Base-by-base conservation (phyloP, 2,888 invertebrate species). In the Brenthis hecate region DNA sequence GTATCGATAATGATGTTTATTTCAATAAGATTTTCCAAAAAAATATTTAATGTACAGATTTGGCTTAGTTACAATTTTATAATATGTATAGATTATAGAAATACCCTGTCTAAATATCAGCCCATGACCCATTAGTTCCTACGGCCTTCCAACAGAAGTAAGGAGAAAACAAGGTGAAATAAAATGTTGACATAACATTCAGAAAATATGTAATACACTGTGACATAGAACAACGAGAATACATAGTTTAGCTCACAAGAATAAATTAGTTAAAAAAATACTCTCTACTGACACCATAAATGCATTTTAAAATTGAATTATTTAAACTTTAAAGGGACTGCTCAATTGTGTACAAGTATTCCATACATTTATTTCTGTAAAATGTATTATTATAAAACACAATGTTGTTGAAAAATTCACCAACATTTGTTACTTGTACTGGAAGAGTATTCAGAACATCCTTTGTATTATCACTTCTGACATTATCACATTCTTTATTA, bases 301-400 rank as follows among this genome's bases (percentile, higher is more conserved):
- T 69, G 55, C 66, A 56, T 72, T 67, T 72, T 60, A 73, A 69
- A 67, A 36, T 71, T 61, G 55, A 67, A 65, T 51, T 66, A 50
- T 61, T 55, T 61, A 70, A 60, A 61, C 56, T 79, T 86, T 82
- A 88, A 67, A 89, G 78, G 70, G 79, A 79, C 75, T 85, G 85
- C 74, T 88, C 85, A 74, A 91, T 88, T 64, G 80, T 83, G 51
- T 79, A 76, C 63, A 91, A 77, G 95, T 95, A 92, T 95, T 96
- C 86, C 94, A 95, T 73, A 93, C 94, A 85, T 88, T 93, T 86
- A 78, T 91, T 88, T 79, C 89, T 86, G 74, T 88, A 93, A 75
- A 89, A 87, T 62, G 91, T 91, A 70, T 92, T 92, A 72, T 92
- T 92, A 69, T 89, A 91, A 72, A 87, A 84, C 5, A 92, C 86